Base-by-base conservation (phyloP, 1,140 invertebrate species). In the Dufourea novaeangliae region DNA sequence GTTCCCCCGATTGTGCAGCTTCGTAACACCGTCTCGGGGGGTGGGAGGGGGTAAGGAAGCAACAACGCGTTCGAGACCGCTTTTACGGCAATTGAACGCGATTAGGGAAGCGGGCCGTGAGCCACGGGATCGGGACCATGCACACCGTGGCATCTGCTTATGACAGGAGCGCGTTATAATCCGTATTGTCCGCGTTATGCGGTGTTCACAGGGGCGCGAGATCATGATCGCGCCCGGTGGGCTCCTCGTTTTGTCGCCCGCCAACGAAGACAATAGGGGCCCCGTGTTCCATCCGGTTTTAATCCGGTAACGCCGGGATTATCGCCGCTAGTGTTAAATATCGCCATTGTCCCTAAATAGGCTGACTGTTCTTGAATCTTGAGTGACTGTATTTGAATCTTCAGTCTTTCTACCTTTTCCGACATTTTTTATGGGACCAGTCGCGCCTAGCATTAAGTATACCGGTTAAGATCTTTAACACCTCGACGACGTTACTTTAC, bases 71-170 rank as follows among this genome's bases (percentile, higher is more conserved):
- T 82, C 76, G 78, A 87, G 87, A 87, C 80, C 84, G 86, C 90
- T 91, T 91, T 91, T 88, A 91, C 86, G 88, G 88, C 90, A 92
- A 92, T 91, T 90, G 89, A 90, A 87, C 86, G 86, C 88, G 89
- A 90, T 91, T 89, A 89, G 80, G 85, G 83, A 86, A 81, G 67
- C 52, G 69, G 66, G 46, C 66, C 74, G 85, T 78, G 79, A 77
- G 76, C n/a, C 75, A 83, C 71, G 57, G 73, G 82, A 90, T 90
- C 84, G 87, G 61, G 86, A 90, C 90, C 84, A n/a, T n/a, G n/a
- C n/a, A n/a, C n/a, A n/a, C n/a, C n/a, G n/a, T n/a, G 86, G 84
- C 90, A 91, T 91, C 90, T 92, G 90, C 90, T 91, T 91, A 90
- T 91, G 89, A 91, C 89, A 90, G 86, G 79, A 71, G 56, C 68